Conservation (phyloP, 2,888 invertebrate genomes). For the Ectemnius lituratus region DNA sequence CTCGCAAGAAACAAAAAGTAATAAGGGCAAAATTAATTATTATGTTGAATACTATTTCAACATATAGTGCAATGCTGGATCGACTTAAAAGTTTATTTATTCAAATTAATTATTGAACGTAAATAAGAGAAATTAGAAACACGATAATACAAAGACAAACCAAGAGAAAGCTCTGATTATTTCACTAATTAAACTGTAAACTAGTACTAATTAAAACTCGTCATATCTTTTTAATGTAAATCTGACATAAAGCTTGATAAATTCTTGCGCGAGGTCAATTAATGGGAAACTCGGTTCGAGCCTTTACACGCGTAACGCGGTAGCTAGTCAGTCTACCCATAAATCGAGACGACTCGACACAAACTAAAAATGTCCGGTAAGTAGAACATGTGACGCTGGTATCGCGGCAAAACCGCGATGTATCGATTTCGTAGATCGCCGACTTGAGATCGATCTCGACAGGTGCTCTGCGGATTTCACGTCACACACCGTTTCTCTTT, state of each 20-base stretch:
- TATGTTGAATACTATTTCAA: no score
- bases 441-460: not conserved
- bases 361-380: not conserved
- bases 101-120: no score
- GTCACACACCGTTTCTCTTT: not conserved
- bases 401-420: conserved; percentile 1
- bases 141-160: no score
- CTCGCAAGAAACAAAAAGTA: no score
- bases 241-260: not conserved
- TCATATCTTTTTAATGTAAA: no score
- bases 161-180: no score
- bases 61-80: no score
- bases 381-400: not conserved
- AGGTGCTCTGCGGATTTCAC: conserved; percentile 4
- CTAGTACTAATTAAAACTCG: no score
- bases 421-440: conserved; percentile 5
- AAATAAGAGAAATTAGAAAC: no score
- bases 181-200: no score
- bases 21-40: no score
- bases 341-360: not conserved
- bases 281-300: not conserved
- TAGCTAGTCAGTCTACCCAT: not conserved
- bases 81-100: no score
- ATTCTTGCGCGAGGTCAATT: not conserved
- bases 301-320: not conserved